These are phyloP conservation scores for Palythoa caribaeorum DNA, from an alignment of 92 coral and sea anemone genomes.

Conservation along the genomic window DNA sequence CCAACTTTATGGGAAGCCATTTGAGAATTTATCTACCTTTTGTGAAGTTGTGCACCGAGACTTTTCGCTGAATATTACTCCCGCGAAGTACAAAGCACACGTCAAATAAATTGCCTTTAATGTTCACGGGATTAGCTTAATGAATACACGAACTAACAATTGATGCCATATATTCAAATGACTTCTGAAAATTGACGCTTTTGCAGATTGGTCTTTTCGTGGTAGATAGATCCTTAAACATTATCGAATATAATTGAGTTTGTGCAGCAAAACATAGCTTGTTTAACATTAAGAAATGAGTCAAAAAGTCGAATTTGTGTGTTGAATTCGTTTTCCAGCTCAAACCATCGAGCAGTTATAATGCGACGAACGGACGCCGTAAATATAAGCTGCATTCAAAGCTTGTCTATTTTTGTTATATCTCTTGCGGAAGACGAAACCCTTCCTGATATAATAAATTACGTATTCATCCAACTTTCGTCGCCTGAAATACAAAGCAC, in stretches of 20 bases:
- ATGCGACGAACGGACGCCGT: constrained; percentile 25
- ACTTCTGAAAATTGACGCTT: constrained; percentile 12
- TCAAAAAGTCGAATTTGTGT: not conserved
- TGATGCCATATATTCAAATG: constrained; percentile 35
- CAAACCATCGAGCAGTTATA: not conserved
- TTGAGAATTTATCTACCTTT: not conserved
- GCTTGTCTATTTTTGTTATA: constrained; percentile 1
- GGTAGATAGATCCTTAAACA: constrained; percentile 36
- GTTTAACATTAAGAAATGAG: not conserved
- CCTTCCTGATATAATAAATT: not conserved
- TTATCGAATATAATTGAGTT: constrained; percentile 9
- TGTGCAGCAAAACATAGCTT: not conserved
- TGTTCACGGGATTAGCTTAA: constrained; percentile 9
- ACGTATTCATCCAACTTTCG: constrained; percentile 10
- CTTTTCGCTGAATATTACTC: constrained; percentile 2
- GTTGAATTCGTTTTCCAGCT: not conserved
- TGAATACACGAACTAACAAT: constrained; percentile 5
- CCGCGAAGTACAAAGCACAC: constrained; percentile 26
- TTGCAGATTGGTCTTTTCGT: constrained; percentile 40
- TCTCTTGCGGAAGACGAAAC: not conserved
- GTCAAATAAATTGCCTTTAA: not conserved
- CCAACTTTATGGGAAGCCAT: constrained; percentile 63
- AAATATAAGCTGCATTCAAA: constrained; percentile 18
- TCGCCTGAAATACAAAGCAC: not conserved
- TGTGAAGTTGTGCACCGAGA: not conserved